Conservation (phyloP, 2,797 vertebrate genomes). For the Hypotaenidia okinawae region DNA sequence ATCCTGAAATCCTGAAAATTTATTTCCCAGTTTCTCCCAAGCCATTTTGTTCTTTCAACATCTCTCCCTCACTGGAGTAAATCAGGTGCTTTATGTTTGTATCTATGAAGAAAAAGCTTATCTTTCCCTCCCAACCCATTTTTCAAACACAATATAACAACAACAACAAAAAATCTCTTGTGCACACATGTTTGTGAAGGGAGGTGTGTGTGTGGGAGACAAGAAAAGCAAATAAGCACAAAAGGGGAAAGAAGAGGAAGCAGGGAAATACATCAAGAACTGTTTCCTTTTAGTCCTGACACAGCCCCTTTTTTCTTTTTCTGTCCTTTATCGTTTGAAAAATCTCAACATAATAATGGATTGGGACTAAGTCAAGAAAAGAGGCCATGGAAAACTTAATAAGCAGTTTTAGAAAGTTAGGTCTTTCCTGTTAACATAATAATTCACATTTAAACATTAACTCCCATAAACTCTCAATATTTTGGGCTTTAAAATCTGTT, state of each 20-base stretch:
- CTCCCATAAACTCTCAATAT: background rate
- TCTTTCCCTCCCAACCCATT: background rate
- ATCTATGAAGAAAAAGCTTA: background rate
- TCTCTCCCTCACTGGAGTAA: background rate
- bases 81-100: background rate
- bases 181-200: background rate
- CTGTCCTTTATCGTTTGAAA: background rate
- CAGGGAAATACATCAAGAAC: fast-evolving
- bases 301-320: background rate
- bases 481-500: background rate
- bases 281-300: background rate
- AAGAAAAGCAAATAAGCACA: background rate
- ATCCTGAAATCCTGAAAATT: background rate
- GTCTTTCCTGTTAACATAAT: background rate
- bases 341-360: background rate
- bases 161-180: background rate
- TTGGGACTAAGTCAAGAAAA: background rate
- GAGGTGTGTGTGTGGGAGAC: background rate
- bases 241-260: background rate
- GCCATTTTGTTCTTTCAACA: background rate
- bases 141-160: background rate
- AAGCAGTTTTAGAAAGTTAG: background rate
- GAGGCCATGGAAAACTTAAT: background rate
- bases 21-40: background rate
- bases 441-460: background rate